Percentiles rank a stretch among this genome's conserved stretches.
Evolutionary conservation across 1,140 invertebrate species (phyloP).

Genomic region (Temnothorax curvispinosus): DNA sequence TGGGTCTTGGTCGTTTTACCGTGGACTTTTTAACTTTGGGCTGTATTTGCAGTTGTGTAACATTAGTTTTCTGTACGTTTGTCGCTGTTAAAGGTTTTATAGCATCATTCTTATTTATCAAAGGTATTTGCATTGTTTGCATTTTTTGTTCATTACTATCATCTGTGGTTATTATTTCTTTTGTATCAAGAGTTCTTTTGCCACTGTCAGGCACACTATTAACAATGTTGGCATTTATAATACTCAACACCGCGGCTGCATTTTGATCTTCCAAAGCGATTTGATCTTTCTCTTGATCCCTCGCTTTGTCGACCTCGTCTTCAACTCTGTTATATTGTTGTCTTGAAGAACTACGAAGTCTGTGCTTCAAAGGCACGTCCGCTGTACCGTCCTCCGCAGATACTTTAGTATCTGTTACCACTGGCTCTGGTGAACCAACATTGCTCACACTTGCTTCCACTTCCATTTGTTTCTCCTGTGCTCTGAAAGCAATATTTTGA

Average conservation of each 20-base stretch:
- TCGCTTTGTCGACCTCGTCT: constrained; percentile 63
- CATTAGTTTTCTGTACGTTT: not conserved
- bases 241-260: constrained; percentile 81
- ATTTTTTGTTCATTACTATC: constrained; percentile 12
- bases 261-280: constrained; percentile 80
- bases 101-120: constrained; percentile 37
- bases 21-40: constrained; percentile 55
- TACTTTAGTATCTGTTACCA: not conserved
- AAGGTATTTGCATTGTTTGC: not conserved
- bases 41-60: not conserved
- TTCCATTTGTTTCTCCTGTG: constrained; percentile 53
- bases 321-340: constrained; percentile 72
- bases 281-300: constrained; percentile 63
- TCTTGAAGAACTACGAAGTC: constrained; percentile 78
- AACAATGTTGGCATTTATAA: constrained; percentile 81
- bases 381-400: not conserved
- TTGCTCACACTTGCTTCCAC: constrained; percentile 29
- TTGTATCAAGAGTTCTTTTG: constrained; percentile 25
- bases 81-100: not conserved
- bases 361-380: constrained; percentile 79
- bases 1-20: constrained; percentile 46
- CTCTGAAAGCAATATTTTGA: constrained; percentile 29
- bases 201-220: constrained; percentile 41
- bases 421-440: constrained; percentile 35
- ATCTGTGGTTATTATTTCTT: constrained; percentile 1